A percentile compares a stretch with the other conserved stretches of the same genome.
These are phyloP conservation scores for Gavialis gangeticus DNA, from an alignment of 2,113 vertebrate species.

Conservation along the genomic window DNA sequence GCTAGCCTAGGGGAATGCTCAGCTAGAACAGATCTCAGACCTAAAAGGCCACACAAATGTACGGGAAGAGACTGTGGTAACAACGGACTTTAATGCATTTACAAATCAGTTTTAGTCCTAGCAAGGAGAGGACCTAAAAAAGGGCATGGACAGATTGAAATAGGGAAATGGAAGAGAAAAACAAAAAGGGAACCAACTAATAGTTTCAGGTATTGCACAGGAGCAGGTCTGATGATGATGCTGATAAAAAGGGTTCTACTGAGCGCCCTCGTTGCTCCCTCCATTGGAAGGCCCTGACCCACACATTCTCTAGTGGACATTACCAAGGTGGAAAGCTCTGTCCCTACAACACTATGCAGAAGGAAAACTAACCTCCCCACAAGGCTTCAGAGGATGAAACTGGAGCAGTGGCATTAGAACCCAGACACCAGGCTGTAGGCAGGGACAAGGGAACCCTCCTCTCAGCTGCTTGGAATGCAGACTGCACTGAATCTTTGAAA, in stretches of 20 bases:
- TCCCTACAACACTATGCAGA: too few species aligned
- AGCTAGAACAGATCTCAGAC: not conserved
- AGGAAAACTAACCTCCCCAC: too few species aligned
- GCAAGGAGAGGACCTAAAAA: rapidly evolving
- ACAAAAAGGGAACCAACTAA: not conserved
- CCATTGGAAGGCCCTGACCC: too few species aligned
- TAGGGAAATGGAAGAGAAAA: not conserved
- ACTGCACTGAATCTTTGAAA: rapidly evolving
- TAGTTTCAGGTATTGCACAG: not conserved
- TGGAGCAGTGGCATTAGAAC: too few species aligned
- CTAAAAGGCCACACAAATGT: rapidly evolving
- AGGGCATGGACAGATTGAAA: not conserved
- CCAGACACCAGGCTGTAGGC: too few species aligned
- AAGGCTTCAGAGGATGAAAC: too few species aligned
- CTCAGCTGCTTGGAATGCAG: rapidly evolving
- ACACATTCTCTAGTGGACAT: too few species aligned
- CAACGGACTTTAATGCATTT: not conserved
- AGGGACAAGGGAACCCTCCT: rapidly evolving
- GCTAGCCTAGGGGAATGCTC: rapidly evolving
- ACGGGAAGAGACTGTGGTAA: not conserved
- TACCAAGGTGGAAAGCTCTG: too few species aligned
- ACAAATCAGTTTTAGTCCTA: not conserved
- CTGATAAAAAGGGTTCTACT: too few species aligned
- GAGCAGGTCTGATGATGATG: too few species aligned
- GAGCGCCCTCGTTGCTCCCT: too few species aligned